Base-by-base conservation (phyloP, 2,888 invertebrate genomes). In the Clitarchus hookeri region DNA sequence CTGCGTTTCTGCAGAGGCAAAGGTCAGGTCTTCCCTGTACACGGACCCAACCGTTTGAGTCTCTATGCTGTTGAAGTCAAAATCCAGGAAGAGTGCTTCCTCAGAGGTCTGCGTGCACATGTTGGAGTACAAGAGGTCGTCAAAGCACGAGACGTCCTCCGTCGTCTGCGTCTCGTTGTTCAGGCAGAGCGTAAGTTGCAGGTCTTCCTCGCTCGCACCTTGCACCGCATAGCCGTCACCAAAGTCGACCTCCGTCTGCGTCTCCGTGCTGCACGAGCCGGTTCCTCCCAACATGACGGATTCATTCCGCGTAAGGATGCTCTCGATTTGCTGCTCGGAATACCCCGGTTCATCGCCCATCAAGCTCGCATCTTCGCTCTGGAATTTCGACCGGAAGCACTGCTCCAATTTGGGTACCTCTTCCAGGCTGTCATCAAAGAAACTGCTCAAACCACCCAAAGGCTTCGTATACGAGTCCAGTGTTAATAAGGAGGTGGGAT, bases 41-140 rank as follows among this genome's bases (percentile, higher is more conserved):
- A 90, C 90, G 0, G 93, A 91, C 93, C 93, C 93, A 83, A 92
- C 92, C 0, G 95, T 95, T 90, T 95, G 95, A 0, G 95, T 95
- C 89, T 95, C 94, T 87, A 93, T 95, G 88, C 94, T 93, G 27
- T 93, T 92, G 79, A 94, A 91, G n/a, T 92, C 93, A 53, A 95
- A 91, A 88, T 93, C 94, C 9, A 92, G 90, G 6, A 93, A 90
- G 48, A 94, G 90, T 80, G 93, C 91, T 84, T 93, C 93, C 86
- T 94, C 93, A 89, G 94, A 94, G 2, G 93, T 94, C 90, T 93
- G 92, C 25, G 93, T 93, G 87, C 91, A 92, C 88, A 91, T 93
- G 88, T 93, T 92, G 86, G 91, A 92, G 87, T 92, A 92, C 23
- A 92, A 88, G 88, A 92, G 89, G 80, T 91, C 91, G 88, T 92